These are phyloP conservation scores for Diadumene lineata DNA, from an alignment of 92 coral and sea anemone genomes.

Conservation along the genomic window DNA sequence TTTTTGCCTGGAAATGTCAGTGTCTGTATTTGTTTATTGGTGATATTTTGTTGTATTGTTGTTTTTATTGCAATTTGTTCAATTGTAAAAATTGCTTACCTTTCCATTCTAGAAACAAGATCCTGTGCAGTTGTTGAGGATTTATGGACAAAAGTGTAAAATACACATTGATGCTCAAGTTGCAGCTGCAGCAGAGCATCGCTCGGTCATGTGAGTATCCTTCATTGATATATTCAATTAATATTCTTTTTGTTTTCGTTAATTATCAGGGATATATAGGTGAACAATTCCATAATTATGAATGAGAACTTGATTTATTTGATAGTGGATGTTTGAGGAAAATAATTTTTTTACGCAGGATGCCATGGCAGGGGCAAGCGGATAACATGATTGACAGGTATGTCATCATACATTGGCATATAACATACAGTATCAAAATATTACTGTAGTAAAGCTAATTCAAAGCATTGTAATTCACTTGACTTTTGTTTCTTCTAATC, in stretches of 20 bases:
- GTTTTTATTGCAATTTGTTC: too few species aligned
- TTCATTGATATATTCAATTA: not conserved
- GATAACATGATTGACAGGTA: conserved; percentile 96
- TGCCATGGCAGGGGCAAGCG: conserved; percentile 98
- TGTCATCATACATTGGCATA: not conserved
- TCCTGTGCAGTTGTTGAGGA: conserved; percentile 79
- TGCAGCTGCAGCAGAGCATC: conserved; percentile 81
- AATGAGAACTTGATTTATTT: not conserved
- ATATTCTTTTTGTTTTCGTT: not conserved
- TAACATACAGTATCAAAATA: not conserved
- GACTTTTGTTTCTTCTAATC: too few species aligned
- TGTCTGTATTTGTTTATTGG: too few species aligned
- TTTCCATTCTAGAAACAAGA: conserved; percentile 66
- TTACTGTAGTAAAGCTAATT: not conserved
- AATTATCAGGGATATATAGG: not conserved
- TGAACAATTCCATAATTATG: too few species aligned
- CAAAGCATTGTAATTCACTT: too few species aligned
- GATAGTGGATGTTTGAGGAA: not conserved
- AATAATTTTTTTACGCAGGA: conserved; percentile 47
- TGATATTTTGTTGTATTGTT: too few species aligned
- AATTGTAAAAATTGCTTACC: not conserved
- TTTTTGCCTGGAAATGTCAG: too few species aligned
- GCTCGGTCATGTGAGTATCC: conserved; percentile 76
- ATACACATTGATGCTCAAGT: conserved; percentile 94
- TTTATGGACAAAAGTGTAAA: conserved; percentile 89